phyloP scores from a whole-genome alignment of 2,888 invertebrate genomes.

The Oscheius sp. region DNA sequence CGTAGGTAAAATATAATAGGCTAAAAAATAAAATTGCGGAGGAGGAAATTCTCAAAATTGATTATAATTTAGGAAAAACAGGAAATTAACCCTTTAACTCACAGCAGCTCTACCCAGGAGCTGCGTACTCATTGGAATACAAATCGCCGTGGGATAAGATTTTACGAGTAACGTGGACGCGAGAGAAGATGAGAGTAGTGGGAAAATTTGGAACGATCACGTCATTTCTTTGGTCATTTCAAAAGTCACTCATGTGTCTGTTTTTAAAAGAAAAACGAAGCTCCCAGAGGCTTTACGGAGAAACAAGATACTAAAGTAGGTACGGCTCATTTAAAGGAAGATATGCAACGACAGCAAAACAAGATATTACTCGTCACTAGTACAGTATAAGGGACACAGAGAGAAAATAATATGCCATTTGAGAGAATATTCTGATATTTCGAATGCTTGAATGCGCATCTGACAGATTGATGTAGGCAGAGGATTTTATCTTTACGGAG shows the following conservation, averaged over 20 bases:
- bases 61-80: slow-evolving; percentile 6
- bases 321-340: too few relatives aligned
- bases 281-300: background rate
- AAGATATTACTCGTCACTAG: too few relatives aligned
- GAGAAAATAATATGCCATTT: too few relatives aligned
- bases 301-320: background rate
- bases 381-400: too few relatives aligned
- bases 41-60: background rate
- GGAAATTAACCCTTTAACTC: background rate
- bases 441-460: background rate
- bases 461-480: background rate
- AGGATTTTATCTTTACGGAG: background rate
- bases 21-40: too few relatives aligned
- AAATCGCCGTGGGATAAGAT: slow-evolving; percentile 19
- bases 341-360: too few relatives aligned
- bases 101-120: background rate
- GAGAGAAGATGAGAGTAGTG: slow-evolving; percentile 2
- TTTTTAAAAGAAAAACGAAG: background rate
- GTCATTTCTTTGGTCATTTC: too few relatives aligned
- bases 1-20: too few relatives aligned
- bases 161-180: background rate
- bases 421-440: too few relatives aligned
- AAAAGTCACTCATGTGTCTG: too few relatives aligned
- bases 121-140: slow-evolving; percentile 11
- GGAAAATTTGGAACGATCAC: background rate